phyloP scores from a whole-genome alignment of 2,113 vertebrate genomes.

The Camelus dromedarius region DNA sequence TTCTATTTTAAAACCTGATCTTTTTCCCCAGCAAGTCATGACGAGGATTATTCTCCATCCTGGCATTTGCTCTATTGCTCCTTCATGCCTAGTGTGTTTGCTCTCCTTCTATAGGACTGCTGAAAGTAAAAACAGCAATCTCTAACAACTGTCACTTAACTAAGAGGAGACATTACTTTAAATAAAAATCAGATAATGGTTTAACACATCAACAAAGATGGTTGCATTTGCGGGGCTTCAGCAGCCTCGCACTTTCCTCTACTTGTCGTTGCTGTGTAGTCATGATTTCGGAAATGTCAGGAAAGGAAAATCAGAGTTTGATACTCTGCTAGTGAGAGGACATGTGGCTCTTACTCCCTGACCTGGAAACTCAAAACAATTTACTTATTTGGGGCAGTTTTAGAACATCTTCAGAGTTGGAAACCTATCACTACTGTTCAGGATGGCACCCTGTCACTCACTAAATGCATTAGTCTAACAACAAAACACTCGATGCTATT shows the following conservation, averaged over 20 bases:
- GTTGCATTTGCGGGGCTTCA: not conserved
- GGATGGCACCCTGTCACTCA: not conserved
- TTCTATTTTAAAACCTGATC: not conserved
- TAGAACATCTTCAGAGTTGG: not conserved
- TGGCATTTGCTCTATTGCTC: not conserved
- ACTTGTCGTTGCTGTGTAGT: not conserved
- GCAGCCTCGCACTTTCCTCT: not conserved
- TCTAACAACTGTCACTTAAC: not conserved
- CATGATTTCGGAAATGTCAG: not conserved
- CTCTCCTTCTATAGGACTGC: not conserved
- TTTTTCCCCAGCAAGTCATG: not conserved
- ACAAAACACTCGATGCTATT: fast-evolving
- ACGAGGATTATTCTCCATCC: not conserved
- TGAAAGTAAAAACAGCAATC: not conserved
- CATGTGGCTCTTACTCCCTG: not conserved
- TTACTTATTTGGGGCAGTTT: not conserved
- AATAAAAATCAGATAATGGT: not conserved
- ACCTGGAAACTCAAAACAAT: not conserved
- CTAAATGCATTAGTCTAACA: not conserved
- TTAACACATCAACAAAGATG: not conserved
- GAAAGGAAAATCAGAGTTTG: not conserved
- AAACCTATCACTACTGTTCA: not conserved
- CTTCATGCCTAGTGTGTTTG: not conserved
- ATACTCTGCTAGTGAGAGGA: not conserved
- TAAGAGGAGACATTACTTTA: not conserved